Evolutionary conservation across 2,888 invertebrate genomes (phyloP).

Genomic region (Plebejus anna): DNA sequence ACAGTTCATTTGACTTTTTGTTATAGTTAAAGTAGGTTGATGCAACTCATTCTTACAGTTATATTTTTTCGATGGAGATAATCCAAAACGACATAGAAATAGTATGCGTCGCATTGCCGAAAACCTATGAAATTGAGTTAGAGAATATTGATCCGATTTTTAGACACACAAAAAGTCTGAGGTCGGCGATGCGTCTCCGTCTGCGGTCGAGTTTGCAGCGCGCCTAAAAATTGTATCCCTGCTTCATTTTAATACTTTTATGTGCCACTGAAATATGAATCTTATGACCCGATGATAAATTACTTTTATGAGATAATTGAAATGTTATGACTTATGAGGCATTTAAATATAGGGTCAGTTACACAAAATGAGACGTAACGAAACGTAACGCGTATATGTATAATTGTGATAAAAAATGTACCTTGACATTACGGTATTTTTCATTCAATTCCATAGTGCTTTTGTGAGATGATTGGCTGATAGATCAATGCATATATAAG

Average conservation of each 20-base stretch:
- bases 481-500: too few species aligned
- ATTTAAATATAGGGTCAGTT: too few species aligned
- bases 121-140: constrained; percentile 8
- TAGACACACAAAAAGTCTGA: neutral
- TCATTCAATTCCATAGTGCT: too few species aligned
- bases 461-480: too few species aligned
- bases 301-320: neutral
- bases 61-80: neutral
- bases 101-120: neutral
- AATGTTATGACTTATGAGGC: too few species aligned
- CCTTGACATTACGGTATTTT: too few species aligned
- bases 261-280: neutral
- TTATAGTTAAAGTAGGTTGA: too few species aligned
- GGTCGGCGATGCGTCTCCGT: neutral
- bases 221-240: constrained; percentile 3
- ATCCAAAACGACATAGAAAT: neutral
- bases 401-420: too few species aligned
- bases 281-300: neutral
- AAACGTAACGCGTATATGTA: too few species aligned
- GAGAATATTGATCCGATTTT: constrained; percentile 2
- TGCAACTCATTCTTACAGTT: too few species aligned
- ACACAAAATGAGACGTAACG: too few species aligned
- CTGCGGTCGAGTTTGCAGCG: constrained; percentile 5
- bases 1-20: too few species aligned
- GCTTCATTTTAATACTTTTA: neutral